A percentile compares a stretch with the other conserved stretches of the same genome.
Evolutionary conservation across 2,888 invertebrate genomes (phyloP).

Genomic region (Sussaba pulchella): DNA sequence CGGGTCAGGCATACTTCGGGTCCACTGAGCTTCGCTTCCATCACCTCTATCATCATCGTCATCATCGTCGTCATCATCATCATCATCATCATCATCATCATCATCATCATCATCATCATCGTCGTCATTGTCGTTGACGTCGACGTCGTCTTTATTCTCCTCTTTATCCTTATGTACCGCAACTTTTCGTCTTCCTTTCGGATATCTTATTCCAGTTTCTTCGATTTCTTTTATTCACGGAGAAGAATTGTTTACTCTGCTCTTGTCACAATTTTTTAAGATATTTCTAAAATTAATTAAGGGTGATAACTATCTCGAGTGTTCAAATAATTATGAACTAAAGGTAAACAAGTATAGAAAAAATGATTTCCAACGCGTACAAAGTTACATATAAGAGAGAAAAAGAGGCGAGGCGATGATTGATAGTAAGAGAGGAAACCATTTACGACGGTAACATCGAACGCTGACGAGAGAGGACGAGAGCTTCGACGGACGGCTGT

Average conservation of each 20-base stretch:
- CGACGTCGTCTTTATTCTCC: slow-evolving; percentile 45
- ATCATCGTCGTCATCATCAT: slow-evolving; percentile 51
- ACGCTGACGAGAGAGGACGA: slow-evolving; percentile 69
- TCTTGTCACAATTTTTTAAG: too few species aligned
- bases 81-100: slow-evolving; percentile 49
- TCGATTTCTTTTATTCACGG: slow-evolving; percentile 8
- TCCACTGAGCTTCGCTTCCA: slow-evolving; percentile 64
- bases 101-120: slow-evolving; percentile 54
- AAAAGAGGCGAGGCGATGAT: slow-evolving; percentile 66
- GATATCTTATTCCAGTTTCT: slow-evolving; percentile 27
- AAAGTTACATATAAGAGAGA: background rate
- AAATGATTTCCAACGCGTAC: background rate
- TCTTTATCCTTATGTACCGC: slow-evolving; percentile 50
- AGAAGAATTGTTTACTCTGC: background rate
- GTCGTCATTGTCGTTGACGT: slow-evolving; percentile 44
- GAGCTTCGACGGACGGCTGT: slow-evolving; percentile 59
- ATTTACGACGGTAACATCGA: slow-evolving; percentile 82
- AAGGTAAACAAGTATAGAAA: background rate
- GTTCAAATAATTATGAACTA: background rate
- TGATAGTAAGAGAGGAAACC: slow-evolving; percentile 69
- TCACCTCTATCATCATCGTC: slow-evolving; percentile 54
- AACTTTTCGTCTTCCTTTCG: slow-evolving; percentile 49
- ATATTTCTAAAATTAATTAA: too few species aligned
- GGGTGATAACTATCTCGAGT: background rate
- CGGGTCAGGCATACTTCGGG: slow-evolving; percentile 50